Conservation (phyloP, 2,113 vertebrate species). For the Campylomormyrus tamandua region DNA sequence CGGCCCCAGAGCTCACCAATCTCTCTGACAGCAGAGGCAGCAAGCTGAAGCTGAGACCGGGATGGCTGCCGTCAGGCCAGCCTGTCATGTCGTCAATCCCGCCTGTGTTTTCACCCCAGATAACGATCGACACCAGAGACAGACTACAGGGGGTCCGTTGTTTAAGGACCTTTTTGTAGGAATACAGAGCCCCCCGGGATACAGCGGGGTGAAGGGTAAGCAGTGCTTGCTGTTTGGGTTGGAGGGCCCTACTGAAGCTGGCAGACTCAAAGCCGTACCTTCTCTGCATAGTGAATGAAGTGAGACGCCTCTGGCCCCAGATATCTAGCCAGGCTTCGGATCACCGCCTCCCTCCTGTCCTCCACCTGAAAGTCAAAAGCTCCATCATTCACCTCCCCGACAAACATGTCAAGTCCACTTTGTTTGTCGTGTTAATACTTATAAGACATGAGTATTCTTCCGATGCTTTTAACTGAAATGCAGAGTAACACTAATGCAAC, state of each 20-base stretch:
- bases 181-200: background rate
- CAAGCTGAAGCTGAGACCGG: slow-evolving; percentile 10
- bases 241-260: background rate
- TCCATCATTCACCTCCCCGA: background rate
- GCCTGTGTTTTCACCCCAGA: background rate
- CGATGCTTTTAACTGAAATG: background rate
- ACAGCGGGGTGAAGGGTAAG: too few relatives aligned
- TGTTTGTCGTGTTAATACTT: background rate
- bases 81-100: slow-evolving; percentile 25
- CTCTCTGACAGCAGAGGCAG: slow-evolving; percentile 2
- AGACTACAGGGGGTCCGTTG: background rate
- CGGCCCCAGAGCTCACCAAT: background rate
- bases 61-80: slow-evolving; percentile 14
- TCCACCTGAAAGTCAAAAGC: slow-evolving; percentile 32
- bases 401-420: background rate
- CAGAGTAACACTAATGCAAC: background rate
- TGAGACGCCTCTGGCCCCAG: slow-evolving; percentile 50
- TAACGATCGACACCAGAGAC: background rate
- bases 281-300: slow-evolving; percentile 60
- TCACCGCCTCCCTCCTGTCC: slow-evolving; percentile 49
- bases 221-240: background rate
- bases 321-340: slow-evolving; percentile 54
- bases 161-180: background rate
- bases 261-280: slow-evolving; percentile 38
- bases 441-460: background rate